A percentile compares a stretch with the other conserved stretches of the same genome.
Evolutionary conservation across 2,797 vertebrate species (phyloP).

Genomic region (Eulemur rubriventer): DNA sequence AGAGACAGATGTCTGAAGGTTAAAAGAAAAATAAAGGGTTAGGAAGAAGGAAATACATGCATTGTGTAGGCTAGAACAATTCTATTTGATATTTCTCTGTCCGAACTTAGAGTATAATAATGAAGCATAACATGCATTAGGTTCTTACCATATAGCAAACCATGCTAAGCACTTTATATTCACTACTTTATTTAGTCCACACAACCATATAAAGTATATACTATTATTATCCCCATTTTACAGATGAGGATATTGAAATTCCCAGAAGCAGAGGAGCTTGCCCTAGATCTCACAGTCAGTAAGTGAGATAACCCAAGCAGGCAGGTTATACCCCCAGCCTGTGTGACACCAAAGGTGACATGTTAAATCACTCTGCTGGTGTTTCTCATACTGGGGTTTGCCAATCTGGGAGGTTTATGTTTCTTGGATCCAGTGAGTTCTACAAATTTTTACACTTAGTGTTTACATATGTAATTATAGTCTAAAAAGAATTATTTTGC

Average conservation of each 20-base stretch:
- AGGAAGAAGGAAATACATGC: neutral
- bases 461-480: neutral
- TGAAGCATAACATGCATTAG: neutral
- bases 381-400: neutral
- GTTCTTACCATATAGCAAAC: neutral
- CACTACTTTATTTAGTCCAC: neutral
- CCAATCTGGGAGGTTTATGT: neutral
- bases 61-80: neutral
- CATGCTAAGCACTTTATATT: neutral
- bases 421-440: neutral
- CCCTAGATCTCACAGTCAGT: neutral
- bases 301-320: neutral
- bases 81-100: constrained; percentile 4
- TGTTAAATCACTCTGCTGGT: neutral
- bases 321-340: neutral
- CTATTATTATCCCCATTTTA: neutral
- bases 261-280: neutral
- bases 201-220: neutral
- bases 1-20: neutral
- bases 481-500: constrained; percentile 5
- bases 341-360: neutral
- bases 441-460: neutral
- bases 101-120: neutral
- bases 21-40: neutral
- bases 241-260: neutral